phyloP scores from a whole-genome alignment of 1,140 invertebrate species.

The Cotesia vestalis region DNA sequence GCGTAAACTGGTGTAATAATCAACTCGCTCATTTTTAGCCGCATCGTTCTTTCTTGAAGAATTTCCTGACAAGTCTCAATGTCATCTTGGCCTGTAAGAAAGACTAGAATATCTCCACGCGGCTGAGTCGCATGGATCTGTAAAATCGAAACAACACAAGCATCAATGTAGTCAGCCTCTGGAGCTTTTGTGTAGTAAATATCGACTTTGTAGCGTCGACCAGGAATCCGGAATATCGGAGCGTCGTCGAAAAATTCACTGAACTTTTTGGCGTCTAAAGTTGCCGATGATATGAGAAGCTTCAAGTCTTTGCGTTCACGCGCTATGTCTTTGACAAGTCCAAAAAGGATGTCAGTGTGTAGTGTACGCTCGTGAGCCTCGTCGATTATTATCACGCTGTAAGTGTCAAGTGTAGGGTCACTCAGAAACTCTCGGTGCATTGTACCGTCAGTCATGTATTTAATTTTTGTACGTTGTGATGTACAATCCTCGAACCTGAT shows the following conservation, averaged over 20 bases:
- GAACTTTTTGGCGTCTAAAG: conserved; percentile 97
- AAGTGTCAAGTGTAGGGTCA: conserved; percentile 93
- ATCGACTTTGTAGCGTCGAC: conserved; percentile 86
- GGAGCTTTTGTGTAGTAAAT: conserved; percentile 99
- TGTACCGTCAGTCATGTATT: conserved; percentile 99
- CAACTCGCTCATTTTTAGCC: conserved; percentile 92
- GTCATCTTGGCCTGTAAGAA: conserved; percentile 94
- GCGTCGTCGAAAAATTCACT: conserved; percentile 98
- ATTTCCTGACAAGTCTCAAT: conserved; percentile 97
- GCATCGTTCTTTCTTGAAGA: conserved; percentile 86
- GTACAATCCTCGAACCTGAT: conserved; percentile 99
- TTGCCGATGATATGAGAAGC: conserved; percentile 96
- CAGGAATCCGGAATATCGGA: conserved; percentile 97
- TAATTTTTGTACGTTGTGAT: conserved; percentile 94
- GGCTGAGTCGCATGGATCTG: conserved; percentile 98
- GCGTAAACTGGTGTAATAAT: conserved; percentile 97
- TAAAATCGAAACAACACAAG: conserved; percentile 93
- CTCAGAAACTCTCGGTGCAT: conserved; percentile 96
- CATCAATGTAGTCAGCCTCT: conserved; percentile 98
- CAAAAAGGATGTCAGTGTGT: conserved; percentile 98
- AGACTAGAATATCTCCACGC: conserved; percentile 94
- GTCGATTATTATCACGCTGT: conserved; percentile 99
- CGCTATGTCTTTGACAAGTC: conserved; percentile 97
- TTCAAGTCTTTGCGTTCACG: conserved; percentile 95
- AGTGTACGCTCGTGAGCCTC: conserved; percentile 98